Conservation (phyloP, 2,113 vertebrate species). For the Bos javanicus region DNA sequence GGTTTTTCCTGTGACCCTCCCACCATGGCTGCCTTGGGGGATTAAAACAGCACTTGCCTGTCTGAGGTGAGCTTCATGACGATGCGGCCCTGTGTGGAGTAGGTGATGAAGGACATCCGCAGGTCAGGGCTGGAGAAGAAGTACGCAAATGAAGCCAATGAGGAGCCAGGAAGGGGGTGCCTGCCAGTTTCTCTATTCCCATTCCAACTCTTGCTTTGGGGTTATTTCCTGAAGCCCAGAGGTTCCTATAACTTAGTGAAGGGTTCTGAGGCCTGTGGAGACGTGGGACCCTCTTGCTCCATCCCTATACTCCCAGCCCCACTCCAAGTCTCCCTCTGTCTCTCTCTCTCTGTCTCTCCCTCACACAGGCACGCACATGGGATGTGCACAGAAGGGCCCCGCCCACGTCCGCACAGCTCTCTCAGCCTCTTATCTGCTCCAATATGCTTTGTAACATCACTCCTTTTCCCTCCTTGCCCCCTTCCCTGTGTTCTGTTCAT, state of each 20-base stretch:
- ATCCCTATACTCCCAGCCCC: neutral
- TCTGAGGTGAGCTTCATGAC: slow-evolving; percentile 90
- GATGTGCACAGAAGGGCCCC: neutral
- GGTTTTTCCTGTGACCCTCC: neutral
- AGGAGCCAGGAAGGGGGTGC: neutral
- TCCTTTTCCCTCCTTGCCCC: neutral
- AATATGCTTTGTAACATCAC: neutral
- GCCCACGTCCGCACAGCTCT: no score
- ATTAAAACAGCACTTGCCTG: slow-evolving; percentile 77
- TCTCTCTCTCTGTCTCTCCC: neutral
- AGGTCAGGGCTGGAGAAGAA: slow-evolving; percentile 85
- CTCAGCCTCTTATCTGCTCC: neutral
- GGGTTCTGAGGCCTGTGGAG: neutral
- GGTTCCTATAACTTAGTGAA: neutral
- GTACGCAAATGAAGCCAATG: rapidly evolving
- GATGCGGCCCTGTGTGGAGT: slow-evolving; percentile 84
- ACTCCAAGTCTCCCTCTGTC: neutral
- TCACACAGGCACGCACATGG: neutral
- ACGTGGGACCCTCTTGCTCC: neutral
- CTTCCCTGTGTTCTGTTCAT: neutral
- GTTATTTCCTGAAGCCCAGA: neutral
- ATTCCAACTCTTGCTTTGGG: neutral
- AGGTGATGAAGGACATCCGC: slow-evolving; percentile 92
- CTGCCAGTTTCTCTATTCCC: neutral
- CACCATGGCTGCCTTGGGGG: neutral